Evolutionary conservation across 1,140 invertebrate species (phyloP), one percentile per base, ranked within the genome.

Genomic region (Ceratosolen fusciceps): DNA sequence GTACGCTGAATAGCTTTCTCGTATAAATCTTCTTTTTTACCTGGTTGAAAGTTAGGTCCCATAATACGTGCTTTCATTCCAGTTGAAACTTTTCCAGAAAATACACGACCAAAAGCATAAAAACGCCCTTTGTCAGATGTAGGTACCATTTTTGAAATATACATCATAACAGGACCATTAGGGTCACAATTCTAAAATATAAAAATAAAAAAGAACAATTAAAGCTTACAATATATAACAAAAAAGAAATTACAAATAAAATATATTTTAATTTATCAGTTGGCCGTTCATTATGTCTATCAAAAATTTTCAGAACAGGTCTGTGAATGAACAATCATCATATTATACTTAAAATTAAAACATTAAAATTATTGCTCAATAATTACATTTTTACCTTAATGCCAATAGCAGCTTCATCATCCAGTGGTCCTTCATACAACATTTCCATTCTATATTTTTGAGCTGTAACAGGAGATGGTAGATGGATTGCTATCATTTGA

Each of bases 121-220:
- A 99, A 99, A 90, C 99, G 95, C 82, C 99, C 99, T 91, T 99
- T 99, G 90, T 99, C 99, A 56, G 97, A 96, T 8, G 99, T 99
- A 77, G 99, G 99, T 90, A 99, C 99, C 99, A 99, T 99, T 92
- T 99, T 99, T 31, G 98, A 99, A 82, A 99, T 93, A 93, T 99
- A 99, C 98, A 99, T 99, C 98, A 99, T 99, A 37, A 99, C 93
- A 29, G 98, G 98, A 82, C 95, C 99, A 84, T 98, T 95, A 10
- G 98, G 95, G 91, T 99, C 97, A 90, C 98, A 99, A 86, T 90
- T 96, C 94, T 98, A 92, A 80, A n/a, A n/a, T n/a, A n/a, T n/a
- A n/a, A n/a, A n/a, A n/a, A n/a, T n/a, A n/a, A n/a, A n/a, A 91
- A 88, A 76, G 24, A n/a, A 77, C n/a, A 47, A 26, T 65, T 73